A percentile compares a stretch with the other conserved stretches of the same genome.
Evolutionary conservation across 2,888 invertebrate species (phyloP).

Genomic region (Trissolcus brochymenae): DNA sequence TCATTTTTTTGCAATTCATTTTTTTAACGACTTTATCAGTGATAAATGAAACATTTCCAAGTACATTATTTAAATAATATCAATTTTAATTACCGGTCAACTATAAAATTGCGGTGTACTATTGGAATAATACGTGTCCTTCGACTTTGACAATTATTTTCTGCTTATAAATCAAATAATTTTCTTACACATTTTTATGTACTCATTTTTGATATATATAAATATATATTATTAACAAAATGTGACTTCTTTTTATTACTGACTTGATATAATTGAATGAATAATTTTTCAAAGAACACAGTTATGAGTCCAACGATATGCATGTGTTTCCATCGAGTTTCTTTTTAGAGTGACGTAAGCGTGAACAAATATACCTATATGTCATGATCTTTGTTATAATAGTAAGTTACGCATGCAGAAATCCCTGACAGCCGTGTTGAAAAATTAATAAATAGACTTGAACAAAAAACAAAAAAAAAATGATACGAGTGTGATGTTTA

Average conservation of each 20-base stretch:
- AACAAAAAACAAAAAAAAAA: too few species aligned
- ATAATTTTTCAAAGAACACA: neutral
- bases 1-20: neutral
- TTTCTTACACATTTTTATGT: too few species aligned
- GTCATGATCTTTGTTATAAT: conserved; percentile 19
- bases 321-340: conserved; percentile 10
- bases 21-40: too few species aligned
- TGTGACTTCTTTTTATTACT: neutral
- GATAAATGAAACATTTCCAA: neutral
- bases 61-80: neutral
- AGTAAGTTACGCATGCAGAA: conserved; percentile 14
- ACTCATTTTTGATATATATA: neutral
- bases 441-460: neutral
- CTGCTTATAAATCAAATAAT: too few species aligned
- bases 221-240: neutral
- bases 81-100: neutral
- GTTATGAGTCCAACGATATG: neutral
- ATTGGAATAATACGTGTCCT: too few species aligned
- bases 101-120: too few species aligned
- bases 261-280: conserved; percentile 17
- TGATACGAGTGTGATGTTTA: neutral
- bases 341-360: conserved; percentile 45
- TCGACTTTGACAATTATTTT: too few species aligned
- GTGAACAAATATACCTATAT: conserved; percentile 24
- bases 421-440: neutral